Base-by-base conservation (phyloP, 1,140 invertebrate genomes). In the Odontomachus brunneus region DNA sequence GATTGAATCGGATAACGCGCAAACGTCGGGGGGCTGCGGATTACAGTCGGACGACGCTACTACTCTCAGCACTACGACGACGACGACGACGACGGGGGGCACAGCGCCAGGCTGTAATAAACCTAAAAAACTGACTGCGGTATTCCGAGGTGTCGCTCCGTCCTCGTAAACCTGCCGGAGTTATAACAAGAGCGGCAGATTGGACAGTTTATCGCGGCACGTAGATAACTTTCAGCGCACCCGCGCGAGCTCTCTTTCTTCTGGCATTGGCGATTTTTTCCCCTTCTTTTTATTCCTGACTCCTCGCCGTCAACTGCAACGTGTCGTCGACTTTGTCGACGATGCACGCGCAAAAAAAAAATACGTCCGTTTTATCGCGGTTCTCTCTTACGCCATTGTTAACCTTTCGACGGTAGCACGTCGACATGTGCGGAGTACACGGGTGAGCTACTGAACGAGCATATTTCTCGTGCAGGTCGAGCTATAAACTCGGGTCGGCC, bases 181-280 rank as follows among this genome's bases (percentile, higher is more conserved):
- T 82, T 82, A 82, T 62, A 73, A 82, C 60, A 44, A 51, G 53
- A 62, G 59, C 44, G 62, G 17, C 66, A 62, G 65, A 65, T 82
- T 74, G 66, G 85, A 63, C 88, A 90, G 82, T 90, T 89, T 89
- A 90, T 86, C 87, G 66, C 84, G 29, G 75, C 84, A 53, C 44
- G 55, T 66, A 86, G 60, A 57, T 82, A 86, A 85, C 88, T 90
- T 90, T 89, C 86, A 82, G 85, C 65, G 82, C 81, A 48, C 22
- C 29, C 67, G 69, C 14, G 48, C 78, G 3, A 57, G 51, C 33
- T 78, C 69, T 78, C 65, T 69, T 51, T 78, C 51, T 51, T 78
- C 22, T 14, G 51, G 33, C 49, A 69, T 57, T 57, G 75, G 44
- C 65, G 51, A n/a, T 44, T 55, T 69, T 69, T 63, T 53, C 60